phyloP scores from a whole-genome alignment of 1,140 invertebrate species.

The Apis laboriosa region DNA sequence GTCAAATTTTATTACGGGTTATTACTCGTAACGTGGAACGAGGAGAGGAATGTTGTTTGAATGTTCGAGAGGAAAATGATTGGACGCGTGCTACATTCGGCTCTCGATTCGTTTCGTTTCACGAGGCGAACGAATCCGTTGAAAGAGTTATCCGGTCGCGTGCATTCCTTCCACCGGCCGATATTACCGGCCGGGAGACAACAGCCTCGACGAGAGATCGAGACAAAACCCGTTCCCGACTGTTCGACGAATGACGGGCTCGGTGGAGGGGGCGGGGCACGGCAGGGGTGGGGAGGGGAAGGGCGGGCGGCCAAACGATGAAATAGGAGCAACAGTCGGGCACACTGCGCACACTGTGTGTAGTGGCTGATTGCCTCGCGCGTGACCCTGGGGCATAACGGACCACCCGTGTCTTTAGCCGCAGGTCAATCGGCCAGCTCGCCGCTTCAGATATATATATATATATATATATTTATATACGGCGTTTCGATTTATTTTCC shows the following conservation, averaged over 20 bases:
- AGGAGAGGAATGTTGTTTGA: too few species aligned
- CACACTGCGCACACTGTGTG: constrained; percentile 24
- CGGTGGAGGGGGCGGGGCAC: neutral
- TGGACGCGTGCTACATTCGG: too few species aligned
- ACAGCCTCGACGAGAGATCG: neutral
- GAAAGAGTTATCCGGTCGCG: constrained; percentile 52
- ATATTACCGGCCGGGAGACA: constrained; percentile 44
- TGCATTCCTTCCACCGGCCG: constrained; percentile 45
- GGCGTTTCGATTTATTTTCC: constrained; percentile 41
- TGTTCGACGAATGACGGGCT: constrained; percentile 56
- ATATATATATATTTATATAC: too few species aligned
- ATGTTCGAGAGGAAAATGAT: too few species aligned
- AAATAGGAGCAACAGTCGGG: constrained; percentile 52
- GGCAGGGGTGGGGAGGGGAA: constrained; percentile 9
- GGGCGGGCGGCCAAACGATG: constrained; percentile 42
- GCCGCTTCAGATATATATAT: constrained; percentile 37
- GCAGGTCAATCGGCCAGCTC: constrained; percentile 71
- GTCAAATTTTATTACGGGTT: too few species aligned
- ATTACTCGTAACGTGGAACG: too few species aligned
- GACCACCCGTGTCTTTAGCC: constrained; percentile 70
- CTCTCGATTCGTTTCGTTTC: too few species aligned
- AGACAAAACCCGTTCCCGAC: constrained; percentile 54
- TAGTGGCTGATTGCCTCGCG: constrained; percentile 68
- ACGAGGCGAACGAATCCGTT: constrained; percentile 1
- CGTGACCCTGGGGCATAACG: constrained; percentile 75